Percentiles rank a stretch among this genome's conserved stretches.
phyloP scores from a whole-genome alignment of 2,888 invertebrate species.

The Fabriciana adippe region DNA sequence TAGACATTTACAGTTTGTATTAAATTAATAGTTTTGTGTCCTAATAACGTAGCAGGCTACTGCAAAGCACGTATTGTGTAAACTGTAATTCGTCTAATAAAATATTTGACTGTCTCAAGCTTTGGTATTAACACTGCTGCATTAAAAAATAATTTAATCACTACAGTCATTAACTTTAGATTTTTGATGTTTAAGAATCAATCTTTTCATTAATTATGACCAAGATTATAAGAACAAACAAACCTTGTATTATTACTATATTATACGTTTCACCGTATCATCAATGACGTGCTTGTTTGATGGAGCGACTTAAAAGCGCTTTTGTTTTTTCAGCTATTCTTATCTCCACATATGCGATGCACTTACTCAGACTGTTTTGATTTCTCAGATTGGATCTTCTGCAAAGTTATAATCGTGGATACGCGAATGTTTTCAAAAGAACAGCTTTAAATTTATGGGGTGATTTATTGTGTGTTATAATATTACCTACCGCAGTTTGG shows the following conservation, averaged over 20 bases:
- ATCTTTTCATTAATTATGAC: conserved; percentile 3
- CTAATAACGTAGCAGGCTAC: conserved; percentile 53
- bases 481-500: conserved; percentile 36
- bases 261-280: conserved; percentile 42
- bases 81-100: too few relatives aligned
- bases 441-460: conserved; percentile 31
- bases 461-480: conserved; percentile 34
- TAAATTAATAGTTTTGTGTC: conserved; percentile 61
- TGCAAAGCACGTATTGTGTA: neutral
- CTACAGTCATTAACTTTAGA: too few relatives aligned
- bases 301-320: conserved; percentile 39
- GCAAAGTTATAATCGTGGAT: conserved; percentile 41
- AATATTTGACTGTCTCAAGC: neutral
- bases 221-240: conserved; percentile 7
- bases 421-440: conserved; percentile 39
- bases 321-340: conserved; percentile 47
- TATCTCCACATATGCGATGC: conserved; percentile 43
- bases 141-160: neutral
- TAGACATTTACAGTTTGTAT: conserved; percentile 48
- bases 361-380: conserved; percentile 46
- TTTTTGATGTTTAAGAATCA: neutral
- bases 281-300: conserved; percentile 48
- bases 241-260: conserved; percentile 11
- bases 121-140: neutral
- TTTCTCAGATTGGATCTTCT: conserved; percentile 43